A percentile compares a stretch with the other conserved stretches of the same genome.
Evolutionary conservation across 2,113 vertebrate species (phyloP).

Genomic region (Aepyceros melampus): DNA sequence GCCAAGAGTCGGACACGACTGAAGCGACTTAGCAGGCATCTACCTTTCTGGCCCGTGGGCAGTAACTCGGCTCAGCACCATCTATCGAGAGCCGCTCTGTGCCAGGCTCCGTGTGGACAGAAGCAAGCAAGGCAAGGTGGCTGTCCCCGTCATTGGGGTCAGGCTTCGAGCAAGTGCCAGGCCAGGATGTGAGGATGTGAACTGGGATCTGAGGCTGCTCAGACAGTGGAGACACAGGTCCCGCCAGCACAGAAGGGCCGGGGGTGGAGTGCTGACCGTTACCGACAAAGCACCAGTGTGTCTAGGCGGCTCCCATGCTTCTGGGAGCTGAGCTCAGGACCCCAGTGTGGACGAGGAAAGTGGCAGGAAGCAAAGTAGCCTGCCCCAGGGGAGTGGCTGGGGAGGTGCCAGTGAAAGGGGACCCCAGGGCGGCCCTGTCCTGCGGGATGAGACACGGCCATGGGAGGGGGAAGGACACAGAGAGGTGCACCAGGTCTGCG

Average conservation of each 20-base stretch:
- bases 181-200: background rate
- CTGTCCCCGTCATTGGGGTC: background rate
- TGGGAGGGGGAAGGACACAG: background rate
- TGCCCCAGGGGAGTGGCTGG: background rate
- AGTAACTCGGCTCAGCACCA: background rate
- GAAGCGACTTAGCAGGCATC: background rate
- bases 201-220: rapidly evolving
- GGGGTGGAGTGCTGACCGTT: rapidly evolving
- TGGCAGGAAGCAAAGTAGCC: background rate
- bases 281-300: rapidly evolving
- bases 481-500: rapidly evolving
- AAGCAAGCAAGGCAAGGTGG: background rate
- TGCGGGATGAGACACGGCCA: background rate
- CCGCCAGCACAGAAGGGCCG: rapidly evolving
- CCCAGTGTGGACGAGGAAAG: rapidly evolving
- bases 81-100: rapidly evolving
- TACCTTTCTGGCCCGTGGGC: background rate
- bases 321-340: background rate
- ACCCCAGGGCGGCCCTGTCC: background rate
- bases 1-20: background rate
- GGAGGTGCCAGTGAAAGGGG: rapidly evolving
- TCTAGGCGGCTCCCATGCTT: rapidly evolving
- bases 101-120: rapidly evolving
- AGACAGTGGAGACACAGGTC: background rate
- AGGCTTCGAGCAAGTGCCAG: rapidly evolving